Evolutionary conservation across 2,797 vertebrate genomes (phyloP).

Genomic region (Pelodytes ibericus): DNA sequence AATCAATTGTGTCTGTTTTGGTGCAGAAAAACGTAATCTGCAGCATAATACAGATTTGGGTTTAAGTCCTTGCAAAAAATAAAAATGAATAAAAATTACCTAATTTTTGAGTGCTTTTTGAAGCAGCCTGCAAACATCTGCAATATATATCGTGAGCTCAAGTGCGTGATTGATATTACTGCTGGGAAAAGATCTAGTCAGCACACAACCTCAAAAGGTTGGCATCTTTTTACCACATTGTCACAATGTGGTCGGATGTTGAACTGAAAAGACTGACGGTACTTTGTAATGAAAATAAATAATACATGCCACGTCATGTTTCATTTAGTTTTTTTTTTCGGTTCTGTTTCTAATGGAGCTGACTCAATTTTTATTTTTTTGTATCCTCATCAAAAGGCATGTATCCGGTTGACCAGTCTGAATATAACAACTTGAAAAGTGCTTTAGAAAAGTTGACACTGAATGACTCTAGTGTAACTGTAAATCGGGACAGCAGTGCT

Average conservation of each 20-base stretch:
- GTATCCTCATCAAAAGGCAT: slow-evolving; percentile 76
- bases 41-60: too few relatives aligned
- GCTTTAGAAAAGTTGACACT: slow-evolving; percentile 92
- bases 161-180: too few relatives aligned
- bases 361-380: slow-evolving; percentile 15
- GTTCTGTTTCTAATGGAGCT: neutral
- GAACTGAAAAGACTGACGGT: slow-evolving; percentile 2
- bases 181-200: neutral
- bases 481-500: slow-evolving; percentile 90
- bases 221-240: slow-evolving; percentile 31
- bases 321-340: slow-evolving; percentile 24
- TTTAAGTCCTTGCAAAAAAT: too few relatives aligned
- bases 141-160: too few relatives aligned
- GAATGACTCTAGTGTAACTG: slow-evolving; percentile 93
- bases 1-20: too few relatives aligned
- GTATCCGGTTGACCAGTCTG: slow-evolving; percentile 93
- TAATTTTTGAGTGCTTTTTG: too few relatives aligned
- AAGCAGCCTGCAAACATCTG: too few relatives aligned
- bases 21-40: too few relatives aligned
- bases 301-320: slow-evolving; percentile 14
- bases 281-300: slow-evolving; percentile 14
- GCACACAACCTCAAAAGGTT: neutral
- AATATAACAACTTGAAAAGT: slow-evolving; percentile 87
- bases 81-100: too few relatives aligned
- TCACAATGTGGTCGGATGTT: slow-evolving; percentile 22